Conservation (phyloP, 2,113 vertebrate species). For the Otocyon megalotis region DNA sequence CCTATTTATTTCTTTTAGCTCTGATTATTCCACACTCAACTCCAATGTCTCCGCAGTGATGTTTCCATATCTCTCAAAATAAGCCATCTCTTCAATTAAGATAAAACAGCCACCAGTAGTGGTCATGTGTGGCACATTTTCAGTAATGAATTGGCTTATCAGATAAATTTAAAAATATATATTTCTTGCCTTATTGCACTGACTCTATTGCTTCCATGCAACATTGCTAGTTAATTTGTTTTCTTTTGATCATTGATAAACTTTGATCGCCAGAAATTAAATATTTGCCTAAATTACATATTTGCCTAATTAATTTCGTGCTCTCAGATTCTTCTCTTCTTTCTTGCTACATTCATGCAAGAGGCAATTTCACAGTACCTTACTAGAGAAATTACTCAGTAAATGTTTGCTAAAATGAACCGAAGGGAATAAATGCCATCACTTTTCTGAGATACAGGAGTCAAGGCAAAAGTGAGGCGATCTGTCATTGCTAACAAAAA, state of each 20-base stretch:
- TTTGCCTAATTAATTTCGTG: background rate
- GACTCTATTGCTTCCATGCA: background rate
- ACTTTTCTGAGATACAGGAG: background rate
- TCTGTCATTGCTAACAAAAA: conserved; percentile 65
- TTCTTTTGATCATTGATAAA: background rate
- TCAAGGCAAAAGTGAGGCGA: conserved; percentile 4
- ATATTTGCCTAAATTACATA: background rate
- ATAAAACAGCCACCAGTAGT: background rate
- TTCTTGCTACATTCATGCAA: background rate
- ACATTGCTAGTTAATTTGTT: background rate
- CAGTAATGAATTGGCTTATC: background rate
- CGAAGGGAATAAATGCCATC: conserved; percentile 13
- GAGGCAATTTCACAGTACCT: conserved; percentile 14
- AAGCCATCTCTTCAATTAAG: background rate
- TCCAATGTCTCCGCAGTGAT: background rate
- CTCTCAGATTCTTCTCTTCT: background rate
- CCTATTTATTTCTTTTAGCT: background rate
- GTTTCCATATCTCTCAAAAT: background rate
- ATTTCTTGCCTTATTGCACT: background rate
- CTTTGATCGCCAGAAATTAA: conserved; percentile 9
- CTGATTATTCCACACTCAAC: background rate
- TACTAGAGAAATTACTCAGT: conserved; percentile 42
- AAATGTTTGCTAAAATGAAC: conserved; percentile 24
- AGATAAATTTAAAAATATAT: background rate
- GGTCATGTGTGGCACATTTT: background rate